Evolutionary conservation across 2,797 vertebrate genomes (phyloP).

Genomic region (Falco cherrug): DNA sequence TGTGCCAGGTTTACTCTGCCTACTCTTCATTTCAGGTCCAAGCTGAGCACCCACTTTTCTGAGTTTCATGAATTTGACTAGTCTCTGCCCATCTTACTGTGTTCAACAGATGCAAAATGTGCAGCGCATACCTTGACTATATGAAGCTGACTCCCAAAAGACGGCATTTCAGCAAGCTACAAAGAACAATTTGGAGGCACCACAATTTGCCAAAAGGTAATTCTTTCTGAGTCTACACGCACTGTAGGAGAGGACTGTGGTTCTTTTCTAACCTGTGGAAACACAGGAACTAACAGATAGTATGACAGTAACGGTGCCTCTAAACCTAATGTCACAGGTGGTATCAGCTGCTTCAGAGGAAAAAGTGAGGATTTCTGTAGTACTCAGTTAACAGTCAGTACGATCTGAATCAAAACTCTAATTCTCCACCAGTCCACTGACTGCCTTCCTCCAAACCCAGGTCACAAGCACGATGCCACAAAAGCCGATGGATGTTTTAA

Average conservation of each 20-base stretch:
- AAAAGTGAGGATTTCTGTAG: not conserved
- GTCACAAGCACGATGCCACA: not conserved
- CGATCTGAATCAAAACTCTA: not conserved
- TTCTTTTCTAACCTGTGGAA: not conserved
- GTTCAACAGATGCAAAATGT: not conserved
- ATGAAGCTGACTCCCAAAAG: not conserved
- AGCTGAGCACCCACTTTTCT: not conserved
- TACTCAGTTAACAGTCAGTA: not conserved
- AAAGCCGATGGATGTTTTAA: not conserved
- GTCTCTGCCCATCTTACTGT: not conserved
- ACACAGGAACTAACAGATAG: not conserved
- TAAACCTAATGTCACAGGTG: not conserved
- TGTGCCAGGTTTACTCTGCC: not conserved
- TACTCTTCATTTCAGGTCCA: conserved; percentile 13
- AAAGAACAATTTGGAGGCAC: not conserved
- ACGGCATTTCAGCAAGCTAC: not conserved
- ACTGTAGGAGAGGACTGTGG: not conserved
- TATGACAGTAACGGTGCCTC: not conserved
- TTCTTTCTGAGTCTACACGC: not conserved
- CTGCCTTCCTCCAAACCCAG: not conserved
- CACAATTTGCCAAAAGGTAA: not conserved
- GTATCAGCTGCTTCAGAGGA: not conserved
- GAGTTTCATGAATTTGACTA: not conserved
- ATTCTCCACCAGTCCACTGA: not conserved
- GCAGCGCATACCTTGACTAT: not conserved